Base-by-base conservation (phyloP, 1,140 invertebrate species). In the Micrasema longulum region DNA sequence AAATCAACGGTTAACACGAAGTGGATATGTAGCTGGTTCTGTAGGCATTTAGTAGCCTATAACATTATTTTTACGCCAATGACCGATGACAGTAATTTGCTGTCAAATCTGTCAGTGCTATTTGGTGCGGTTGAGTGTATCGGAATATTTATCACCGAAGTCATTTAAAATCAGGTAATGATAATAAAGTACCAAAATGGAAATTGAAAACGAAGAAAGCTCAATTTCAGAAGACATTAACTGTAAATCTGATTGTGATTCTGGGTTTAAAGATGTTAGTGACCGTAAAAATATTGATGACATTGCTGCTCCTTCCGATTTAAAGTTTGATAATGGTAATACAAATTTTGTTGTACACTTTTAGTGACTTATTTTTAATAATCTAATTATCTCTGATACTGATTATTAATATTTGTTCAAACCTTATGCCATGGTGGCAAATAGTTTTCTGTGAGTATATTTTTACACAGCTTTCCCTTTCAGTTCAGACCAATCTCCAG, bases 281-380 rank as follows among this genome's bases (percentile, higher is more conserved):
- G 62, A 73, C 48, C 45, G 45, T 45, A 73, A 70, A 45, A 68
- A 66, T 83, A 84, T 85, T 77, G 82, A 85, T 79, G 83, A 85
- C 79, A 85, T 85, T 78, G 81, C 81, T 81, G 81, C 83, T 74
- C 84, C 83, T 79, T 85, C 84, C 6, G 81, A 83, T 75, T 77
- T 85, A 73, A 83, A 83, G 79, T 85, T 85, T 69, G 83, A 85
- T 79, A 74, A 83, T 81, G 83, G 84, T 85, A 83, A 47, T 72
- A 9, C 60, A 31, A 12, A 35, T 48, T 48, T 48, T 48, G 11
- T n/a, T n/a, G n/a, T n/a, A n/a, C n/a, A n/a, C n/a, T n/a, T n/a
- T n/a, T n/a, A n/a, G n/a, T n/a, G n/a, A n/a, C n/a, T n/a, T n/a
- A n/a, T n/a, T n/a, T n/a, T n/a, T n/a, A n/a, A n/a, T n/a, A n/a